Evolutionary conservation across 2,113 vertebrate genomes (phyloP).

Genomic region (Phoenicopterus ruber): DNA sequence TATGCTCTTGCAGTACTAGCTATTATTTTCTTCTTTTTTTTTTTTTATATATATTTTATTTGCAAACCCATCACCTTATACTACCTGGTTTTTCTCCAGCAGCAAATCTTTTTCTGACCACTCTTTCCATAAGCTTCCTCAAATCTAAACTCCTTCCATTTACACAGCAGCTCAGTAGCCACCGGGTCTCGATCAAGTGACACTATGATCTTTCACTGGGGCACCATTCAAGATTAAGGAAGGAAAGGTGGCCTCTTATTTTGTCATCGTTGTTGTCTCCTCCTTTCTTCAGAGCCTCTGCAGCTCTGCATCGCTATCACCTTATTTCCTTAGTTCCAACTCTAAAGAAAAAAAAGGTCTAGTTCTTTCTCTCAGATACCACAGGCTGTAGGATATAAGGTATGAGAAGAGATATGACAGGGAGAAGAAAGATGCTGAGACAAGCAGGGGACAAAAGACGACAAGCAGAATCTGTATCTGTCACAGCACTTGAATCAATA

Average conservation of each 20-base stretch:
- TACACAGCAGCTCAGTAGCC: background rate
- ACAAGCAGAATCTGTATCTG: background rate
- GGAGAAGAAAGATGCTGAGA: background rate
- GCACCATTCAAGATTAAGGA: background rate
- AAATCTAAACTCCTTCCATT: background rate
- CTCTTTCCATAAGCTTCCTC: background rate
- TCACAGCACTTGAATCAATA: background rate
- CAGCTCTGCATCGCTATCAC: background rate
- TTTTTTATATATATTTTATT: background rate
- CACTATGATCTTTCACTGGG: background rate
- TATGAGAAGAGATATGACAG: background rate
- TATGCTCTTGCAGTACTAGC: background rate
- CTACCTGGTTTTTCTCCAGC: background rate
- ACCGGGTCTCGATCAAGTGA: background rate
- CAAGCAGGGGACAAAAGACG: background rate
- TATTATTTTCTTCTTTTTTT: background rate
- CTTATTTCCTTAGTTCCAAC: background rate
- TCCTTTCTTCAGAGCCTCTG: background rate
- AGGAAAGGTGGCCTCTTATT: background rate
- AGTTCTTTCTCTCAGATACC: background rate
- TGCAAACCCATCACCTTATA: background rate
- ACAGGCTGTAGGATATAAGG: background rate
- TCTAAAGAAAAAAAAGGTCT: background rate
- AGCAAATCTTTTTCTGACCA: background rate
- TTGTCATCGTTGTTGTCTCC: background rate